Evolutionary conservation across 2,888 invertebrate genomes (phyloP).

Genomic region (Sminthurinus aureus): DNA sequence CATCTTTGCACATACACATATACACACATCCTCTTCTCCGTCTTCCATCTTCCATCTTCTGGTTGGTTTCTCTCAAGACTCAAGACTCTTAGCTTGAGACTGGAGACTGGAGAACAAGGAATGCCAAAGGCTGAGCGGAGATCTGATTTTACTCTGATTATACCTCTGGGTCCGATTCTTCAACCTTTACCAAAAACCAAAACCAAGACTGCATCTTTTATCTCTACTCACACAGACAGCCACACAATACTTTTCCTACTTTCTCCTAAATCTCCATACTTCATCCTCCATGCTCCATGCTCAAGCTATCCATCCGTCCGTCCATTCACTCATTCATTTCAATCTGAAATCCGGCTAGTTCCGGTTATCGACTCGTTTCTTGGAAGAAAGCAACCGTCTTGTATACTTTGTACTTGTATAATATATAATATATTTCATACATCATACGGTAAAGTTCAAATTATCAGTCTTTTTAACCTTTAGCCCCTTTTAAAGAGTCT

Average conservation of each 20-base stretch:
- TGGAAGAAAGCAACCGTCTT: no score
- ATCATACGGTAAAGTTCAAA: no score
- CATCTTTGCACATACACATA: background rate
- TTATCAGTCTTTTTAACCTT: no score
- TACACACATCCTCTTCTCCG: constrained; percentile 20
- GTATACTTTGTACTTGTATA: no score
- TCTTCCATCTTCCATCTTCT: background rate
- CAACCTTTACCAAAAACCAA: constrained; percentile 49
- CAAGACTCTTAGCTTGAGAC: no score
- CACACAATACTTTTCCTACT: background rate
- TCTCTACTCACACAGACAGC: background rate
- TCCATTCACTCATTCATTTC: background rate
- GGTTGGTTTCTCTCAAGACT: no score
- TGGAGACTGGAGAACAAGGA: constrained; percentile 42
- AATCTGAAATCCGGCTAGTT: background rate
- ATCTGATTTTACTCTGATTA: constrained; percentile 56
- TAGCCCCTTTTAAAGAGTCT: no score
- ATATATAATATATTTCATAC: no score
- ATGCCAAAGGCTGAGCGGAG: constrained; percentile 50
- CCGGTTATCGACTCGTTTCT: no score
- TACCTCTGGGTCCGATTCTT: constrained; percentile 59
- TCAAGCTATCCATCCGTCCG: background rate
- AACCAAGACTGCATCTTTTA: constrained; percentile 12
- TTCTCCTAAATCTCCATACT: background rate
- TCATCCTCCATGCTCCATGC: background rate